Evolutionary conservation across 2,797 vertebrate species (phyloP), one percentile per base, ranked within the genome.

Genomic region (Pteropus rufus): DNA sequence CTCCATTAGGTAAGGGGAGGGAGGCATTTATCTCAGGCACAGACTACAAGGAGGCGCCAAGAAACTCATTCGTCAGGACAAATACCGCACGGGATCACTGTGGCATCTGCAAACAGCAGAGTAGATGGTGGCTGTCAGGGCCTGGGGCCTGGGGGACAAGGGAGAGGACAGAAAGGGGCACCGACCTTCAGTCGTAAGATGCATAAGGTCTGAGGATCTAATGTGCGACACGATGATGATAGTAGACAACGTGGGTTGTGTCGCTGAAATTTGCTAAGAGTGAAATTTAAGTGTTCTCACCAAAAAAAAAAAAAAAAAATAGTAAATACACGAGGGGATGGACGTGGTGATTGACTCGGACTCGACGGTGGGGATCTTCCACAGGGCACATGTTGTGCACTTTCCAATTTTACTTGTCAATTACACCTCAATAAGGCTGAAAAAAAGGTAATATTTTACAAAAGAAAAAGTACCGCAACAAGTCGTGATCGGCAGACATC

Each of bases 191-290:
- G 23, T 21, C 23, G 6, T 15, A 16, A 11, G 41, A 81, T 67
- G 31, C 56, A 29, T 4, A 44, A 67, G 39, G 31, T 24, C 77
- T 18, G 31, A 46, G 8, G 19, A 46, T 19, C 77, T 41, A 4
- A 4, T 1, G 49, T 19, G 1, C 0, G 24, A 46, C 36, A 3
- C 10, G 18, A 7, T 5, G 5, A 9, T 3, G 8, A 18, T 29
- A 21, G 26, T 19, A 56, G 67, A 10, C 24, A 15, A 18, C 7
- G 3, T 12, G 56, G 8, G 3, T 4, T 10, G 10, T 26, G 56
- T 18, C 24, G 31, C 0, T 21, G 60, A 46, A 49, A 67, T 26
- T 31, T 49, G 31, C 46, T 31, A 24, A 56, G 10, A 46, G 26
- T 41, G 36, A 26, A 65, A 56, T 54, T 18, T 18, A 24, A 2